Percentiles rank a stretch among this genome's conserved stretches.
Conservation (phyloP, 2,797 vertebrate species). For the Acipenser transmontanus region DNA sequence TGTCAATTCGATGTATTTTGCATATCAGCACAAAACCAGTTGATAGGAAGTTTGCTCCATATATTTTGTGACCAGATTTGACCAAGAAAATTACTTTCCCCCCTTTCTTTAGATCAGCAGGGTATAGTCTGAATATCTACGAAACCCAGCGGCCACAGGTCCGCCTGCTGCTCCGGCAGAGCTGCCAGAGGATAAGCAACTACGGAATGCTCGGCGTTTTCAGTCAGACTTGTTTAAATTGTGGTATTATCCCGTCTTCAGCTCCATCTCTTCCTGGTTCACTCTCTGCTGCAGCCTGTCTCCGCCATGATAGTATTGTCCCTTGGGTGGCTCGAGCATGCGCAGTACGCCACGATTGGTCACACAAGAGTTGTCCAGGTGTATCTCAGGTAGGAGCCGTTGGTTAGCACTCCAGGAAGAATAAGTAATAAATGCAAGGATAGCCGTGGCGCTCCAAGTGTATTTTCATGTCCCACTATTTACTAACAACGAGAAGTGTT, state of each 20-base stretch:
- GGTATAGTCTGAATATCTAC: conserved; percentile 45
- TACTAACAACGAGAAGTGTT: neutral
- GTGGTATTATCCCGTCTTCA: conserved; percentile 46
- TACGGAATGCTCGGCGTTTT: conserved; percentile 28
- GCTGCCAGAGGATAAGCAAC: conserved; percentile 22
- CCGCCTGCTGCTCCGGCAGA: conserved; percentile 21
- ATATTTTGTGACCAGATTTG: too few relatives aligned
- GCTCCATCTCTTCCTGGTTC: conserved; percentile 63
- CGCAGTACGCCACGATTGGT: conserved; percentile 40
- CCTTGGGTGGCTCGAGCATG: conserved; percentile 53
- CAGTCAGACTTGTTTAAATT: conserved; percentile 31
- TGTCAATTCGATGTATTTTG: too few relatives aligned
- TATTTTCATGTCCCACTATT: neutral
- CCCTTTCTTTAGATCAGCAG: neutral
- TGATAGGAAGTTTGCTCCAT: too few relatives aligned
- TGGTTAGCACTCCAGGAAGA: neutral
- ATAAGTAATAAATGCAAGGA: neutral
- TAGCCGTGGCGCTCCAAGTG: neutral
- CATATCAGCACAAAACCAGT: too few relatives aligned
- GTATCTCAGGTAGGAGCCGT: conserved; percentile 48
- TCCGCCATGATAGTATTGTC: conserved; percentile 89
- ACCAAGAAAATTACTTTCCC: too few relatives aligned
- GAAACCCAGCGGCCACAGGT: conserved; percentile 32
- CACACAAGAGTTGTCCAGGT: conserved; percentile 48
- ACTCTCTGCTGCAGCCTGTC: conserved; percentile 55